Evolutionary conservation across 2,797 vertebrate species (phyloP).

Genomic region (Notamacropus eugenii): DNA sequence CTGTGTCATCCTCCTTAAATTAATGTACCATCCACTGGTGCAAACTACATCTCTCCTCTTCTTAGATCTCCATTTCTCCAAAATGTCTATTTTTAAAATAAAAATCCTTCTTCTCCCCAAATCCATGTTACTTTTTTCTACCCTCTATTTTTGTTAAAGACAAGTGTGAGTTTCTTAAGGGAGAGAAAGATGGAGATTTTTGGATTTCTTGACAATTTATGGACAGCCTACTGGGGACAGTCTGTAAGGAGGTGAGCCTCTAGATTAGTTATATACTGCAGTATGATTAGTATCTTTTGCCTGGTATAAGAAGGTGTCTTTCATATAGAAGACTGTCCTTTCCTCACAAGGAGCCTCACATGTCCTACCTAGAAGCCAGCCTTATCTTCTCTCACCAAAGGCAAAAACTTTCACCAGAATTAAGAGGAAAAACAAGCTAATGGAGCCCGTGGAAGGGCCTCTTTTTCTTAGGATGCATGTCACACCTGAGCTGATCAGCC

Average conservation of each 20-base stretch:
- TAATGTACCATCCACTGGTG: background rate
- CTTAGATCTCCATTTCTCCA: background rate
- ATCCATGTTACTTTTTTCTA: background rate
- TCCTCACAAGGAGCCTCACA: background rate
- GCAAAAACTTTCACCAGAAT: no score
- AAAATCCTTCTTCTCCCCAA: background rate
- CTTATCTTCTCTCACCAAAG: background rate
- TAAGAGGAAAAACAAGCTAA: no score
- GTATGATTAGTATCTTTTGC: background rate
- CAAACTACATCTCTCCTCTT: background rate
- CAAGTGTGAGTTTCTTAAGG: background rate
- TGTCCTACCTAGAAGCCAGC: background rate
- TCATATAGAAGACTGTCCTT: background rate
- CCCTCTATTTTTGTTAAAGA: background rate
- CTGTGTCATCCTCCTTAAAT: background rate
- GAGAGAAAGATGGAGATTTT: background rate
- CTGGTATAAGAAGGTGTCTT: background rate
- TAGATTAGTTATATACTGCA: background rate
- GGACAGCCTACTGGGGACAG: background rate
- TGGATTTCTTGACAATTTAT: background rate
- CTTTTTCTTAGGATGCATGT: no score
- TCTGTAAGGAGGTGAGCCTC: background rate
- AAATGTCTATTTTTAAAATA: background rate
- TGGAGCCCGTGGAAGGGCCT: no score
- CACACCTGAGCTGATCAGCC: background rate